Conservation (phyloP, 2,113 vertebrate species). For the Okapia johnstoni region DNA sequence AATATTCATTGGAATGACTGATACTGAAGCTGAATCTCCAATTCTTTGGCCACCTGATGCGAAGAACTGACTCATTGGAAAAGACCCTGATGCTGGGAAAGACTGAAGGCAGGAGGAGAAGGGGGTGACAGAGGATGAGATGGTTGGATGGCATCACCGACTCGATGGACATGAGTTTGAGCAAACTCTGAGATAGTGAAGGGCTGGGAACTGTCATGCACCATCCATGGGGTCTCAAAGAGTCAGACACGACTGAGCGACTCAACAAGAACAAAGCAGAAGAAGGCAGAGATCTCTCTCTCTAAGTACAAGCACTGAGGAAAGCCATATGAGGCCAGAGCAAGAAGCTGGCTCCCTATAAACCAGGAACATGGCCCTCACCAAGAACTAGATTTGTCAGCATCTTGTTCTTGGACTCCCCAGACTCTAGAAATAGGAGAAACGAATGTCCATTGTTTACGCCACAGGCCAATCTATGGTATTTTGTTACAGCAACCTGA, state of each 20-base stretch:
- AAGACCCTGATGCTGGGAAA: background rate
- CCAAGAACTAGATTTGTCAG: background rate
- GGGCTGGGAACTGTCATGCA: background rate
- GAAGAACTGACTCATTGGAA: background rate
- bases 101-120: background rate
- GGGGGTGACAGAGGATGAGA: background rate
- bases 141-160: background rate
- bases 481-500: background rate
- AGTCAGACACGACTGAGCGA: rapidly evolving
- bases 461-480: background rate
- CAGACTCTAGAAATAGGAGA: background rate
- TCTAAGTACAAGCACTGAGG: background rate
- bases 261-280: background rate
- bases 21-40: background rate
- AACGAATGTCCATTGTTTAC: background rate
- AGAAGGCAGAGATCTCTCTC: background rate
- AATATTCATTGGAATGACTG: background rate
- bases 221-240: rapidly evolving
- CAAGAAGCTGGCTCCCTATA: background rate
- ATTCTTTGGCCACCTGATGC: background rate
- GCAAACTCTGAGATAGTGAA: background rate
- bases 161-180: background rate
- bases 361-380: background rate
- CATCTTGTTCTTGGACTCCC: background rate
- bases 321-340: background rate